These are phyloP conservation scores for Danionella dracula DNA, from an alignment of 2,797 vertebrate species.

Conservation along the genomic window DNA sequence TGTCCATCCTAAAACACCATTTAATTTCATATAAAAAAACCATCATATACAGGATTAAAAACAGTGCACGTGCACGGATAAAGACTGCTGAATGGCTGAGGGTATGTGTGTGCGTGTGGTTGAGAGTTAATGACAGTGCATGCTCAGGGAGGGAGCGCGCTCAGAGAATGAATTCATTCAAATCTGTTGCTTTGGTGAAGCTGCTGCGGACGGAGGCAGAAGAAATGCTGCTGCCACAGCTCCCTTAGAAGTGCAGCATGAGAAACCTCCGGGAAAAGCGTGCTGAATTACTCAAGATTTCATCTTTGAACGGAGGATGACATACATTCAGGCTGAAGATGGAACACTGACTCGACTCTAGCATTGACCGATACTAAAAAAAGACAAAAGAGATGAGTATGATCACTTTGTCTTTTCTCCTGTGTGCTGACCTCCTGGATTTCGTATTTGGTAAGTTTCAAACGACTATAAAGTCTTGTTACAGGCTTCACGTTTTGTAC, in stretches of 20 bases:
- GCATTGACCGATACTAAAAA: neutral
- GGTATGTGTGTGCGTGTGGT: neutral
- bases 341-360: neutral
- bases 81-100: neutral
- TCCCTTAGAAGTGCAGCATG: conserved; percentile 12
- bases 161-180: conserved; percentile 38
- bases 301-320: conserved; percentile 41
- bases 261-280: conserved; percentile 24
- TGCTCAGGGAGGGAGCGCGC: conserved; percentile 7
- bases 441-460: conserved; percentile 56
- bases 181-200: conserved; percentile 48
- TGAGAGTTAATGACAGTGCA: conserved; percentile 20
- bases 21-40: too few relatives aligned
- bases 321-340: conserved; percentile 9
- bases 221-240: conserved; percentile 19
- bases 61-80: too few relatives aligned
- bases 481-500: too few relatives aligned
- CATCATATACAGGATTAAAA: too few relatives aligned
- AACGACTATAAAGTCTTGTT: too few relatives aligned
- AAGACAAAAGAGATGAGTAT: conserved; percentile 56
- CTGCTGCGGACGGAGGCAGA: conserved; percentile 26
- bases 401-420: conserved; percentile 52
- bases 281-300: conserved; percentile 21
- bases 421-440: conserved; percentile 49
- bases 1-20: too few relatives aligned